A percentile compares a stretch with the other conserved stretches of the same genome.
These are phyloP conservation scores for Brachycybe producta DNA, from an alignment of 2,888 invertebrate genomes.

Conservation along the genomic window DNA sequence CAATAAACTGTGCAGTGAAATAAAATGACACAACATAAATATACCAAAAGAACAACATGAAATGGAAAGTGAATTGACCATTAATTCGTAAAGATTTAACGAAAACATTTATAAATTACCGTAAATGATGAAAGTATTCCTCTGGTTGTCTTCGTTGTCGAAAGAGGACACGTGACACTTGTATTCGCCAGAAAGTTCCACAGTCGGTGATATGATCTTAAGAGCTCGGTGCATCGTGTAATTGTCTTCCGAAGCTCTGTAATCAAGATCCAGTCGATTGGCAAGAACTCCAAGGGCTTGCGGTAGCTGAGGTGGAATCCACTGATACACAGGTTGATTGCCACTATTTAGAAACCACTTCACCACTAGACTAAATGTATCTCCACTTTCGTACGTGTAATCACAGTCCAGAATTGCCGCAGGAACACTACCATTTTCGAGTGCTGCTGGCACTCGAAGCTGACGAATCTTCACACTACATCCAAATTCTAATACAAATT, in stretches of 20 bases:
- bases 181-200: slow-evolving; percentile 57
- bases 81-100: no score
- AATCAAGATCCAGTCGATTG: slow-evolving; percentile 48
- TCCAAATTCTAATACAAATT: no score
- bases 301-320: slow-evolving; percentile 48
- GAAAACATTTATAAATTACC: no score
- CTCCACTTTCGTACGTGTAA: slow-evolving; percentile 44
- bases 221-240: slow-evolving; percentile 57
- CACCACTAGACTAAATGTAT: slow-evolving; percentile 51
- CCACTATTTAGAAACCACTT: slow-evolving; percentile 51
- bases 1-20: no score
- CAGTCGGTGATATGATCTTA: slow-evolving; percentile 51
- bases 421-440: slow-evolving; percentile 9
- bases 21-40: no score
- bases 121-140: slow-evolving; percentile 51
- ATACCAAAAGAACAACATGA: no score
- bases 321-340: slow-evolving; percentile 53
- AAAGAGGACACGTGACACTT: slow-evolving; percentile 58
- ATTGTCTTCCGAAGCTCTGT: slow-evolving; percentile 50
- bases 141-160: slow-evolving; percentile 50
- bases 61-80: no score
- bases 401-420: slow-evolving; percentile 56
- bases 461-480: neutral
- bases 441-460: slow-evolving; percentile 3
- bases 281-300: slow-evolving; percentile 45